Evolutionary conservation across 2,113 vertebrate species (phyloP).

Genomic region (Halichoerus grypus): DNA sequence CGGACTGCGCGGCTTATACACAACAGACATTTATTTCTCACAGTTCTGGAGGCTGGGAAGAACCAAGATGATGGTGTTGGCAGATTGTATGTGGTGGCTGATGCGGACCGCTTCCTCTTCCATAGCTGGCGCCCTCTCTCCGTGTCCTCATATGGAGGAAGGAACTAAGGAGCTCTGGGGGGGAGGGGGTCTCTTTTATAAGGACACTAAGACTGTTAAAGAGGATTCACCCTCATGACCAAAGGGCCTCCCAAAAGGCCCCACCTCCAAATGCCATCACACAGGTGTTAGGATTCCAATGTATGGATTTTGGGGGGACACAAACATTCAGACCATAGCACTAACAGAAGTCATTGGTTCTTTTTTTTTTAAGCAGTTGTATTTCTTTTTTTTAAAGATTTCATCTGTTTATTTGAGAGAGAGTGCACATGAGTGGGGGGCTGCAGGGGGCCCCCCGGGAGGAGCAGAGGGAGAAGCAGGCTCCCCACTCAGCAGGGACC

Average conservation of each 20-base stretch:
- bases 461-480: not conserved
- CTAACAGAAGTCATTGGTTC: too few relatives aligned
- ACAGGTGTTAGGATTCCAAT: not conserved
- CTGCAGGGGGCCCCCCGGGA: too few relatives aligned
- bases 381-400: not conserved
- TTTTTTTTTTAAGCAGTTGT: not conserved
- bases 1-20: not conserved
- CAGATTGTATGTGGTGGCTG: not conserved
- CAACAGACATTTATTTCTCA: not conserved
- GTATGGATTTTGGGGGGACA: not conserved
- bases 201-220: not conserved
- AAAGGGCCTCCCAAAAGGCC: not conserved
- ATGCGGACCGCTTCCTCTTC: not conserved
- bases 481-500: too few relatives aligned
- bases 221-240: not conserved
- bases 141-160: not conserved
- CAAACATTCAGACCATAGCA: not conserved
- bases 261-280: not conserved
- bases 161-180: not conserved
- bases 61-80: not conserved
- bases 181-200: not conserved
- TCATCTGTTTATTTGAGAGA: not conserved
- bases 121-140: not conserved
- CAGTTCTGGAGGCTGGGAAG: not conserved
- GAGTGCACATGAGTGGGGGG: not conserved